Evolutionary conservation across 92 coral and sea anemone genomes (phyloP).

Genomic region (Ricordea florida): DNA sequence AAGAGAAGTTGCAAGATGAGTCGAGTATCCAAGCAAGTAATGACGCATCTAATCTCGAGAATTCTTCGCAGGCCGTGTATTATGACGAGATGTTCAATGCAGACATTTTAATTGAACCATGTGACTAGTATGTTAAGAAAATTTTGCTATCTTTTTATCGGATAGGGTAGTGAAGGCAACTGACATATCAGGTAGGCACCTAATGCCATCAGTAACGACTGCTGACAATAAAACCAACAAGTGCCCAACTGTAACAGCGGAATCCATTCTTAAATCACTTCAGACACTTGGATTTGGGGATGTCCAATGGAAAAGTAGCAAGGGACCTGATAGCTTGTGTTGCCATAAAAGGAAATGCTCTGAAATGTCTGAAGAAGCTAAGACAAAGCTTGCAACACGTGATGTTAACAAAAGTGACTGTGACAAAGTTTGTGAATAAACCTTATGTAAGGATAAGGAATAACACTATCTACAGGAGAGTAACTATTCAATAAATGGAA

Average conservation of each 20-base stretch:
- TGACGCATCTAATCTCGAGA: background rate
- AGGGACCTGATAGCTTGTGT: constrained; percentile 8
- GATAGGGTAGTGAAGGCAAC: constrained; percentile 27
- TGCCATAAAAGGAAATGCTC: constrained; percentile 8
- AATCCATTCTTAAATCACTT: constrained; percentile 5
- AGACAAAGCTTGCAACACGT: constrained; percentile 10
- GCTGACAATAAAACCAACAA: background rate
- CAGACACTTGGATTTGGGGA: constrained; percentile 14
- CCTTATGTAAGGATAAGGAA: background rate
- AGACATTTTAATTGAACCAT: constrained; percentile 26
- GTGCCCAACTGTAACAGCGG: constrained; percentile 16
- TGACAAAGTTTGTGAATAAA: constrained; percentile 11
- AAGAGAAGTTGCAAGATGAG: constrained; percentile 4
- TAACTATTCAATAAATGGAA: too few relatives aligned
- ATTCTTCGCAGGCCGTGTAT: constrained; percentile 3
- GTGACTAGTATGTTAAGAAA: constrained; percentile 29
- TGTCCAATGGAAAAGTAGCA: background rate
- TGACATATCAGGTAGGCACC: constrained; percentile 31
- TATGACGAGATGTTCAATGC: constrained; percentile 9
- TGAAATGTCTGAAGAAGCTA: constrained; percentile 2
- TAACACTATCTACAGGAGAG: too few relatives aligned
- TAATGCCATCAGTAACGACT: constrained; percentile 35
- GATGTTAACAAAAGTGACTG: background rate
- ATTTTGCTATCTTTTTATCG: constrained; percentile 13
- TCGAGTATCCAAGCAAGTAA: background rate